phyloP scores from a whole-genome alignment of 2,888 invertebrate species.

The Cacoxenus indagator region DNA sequence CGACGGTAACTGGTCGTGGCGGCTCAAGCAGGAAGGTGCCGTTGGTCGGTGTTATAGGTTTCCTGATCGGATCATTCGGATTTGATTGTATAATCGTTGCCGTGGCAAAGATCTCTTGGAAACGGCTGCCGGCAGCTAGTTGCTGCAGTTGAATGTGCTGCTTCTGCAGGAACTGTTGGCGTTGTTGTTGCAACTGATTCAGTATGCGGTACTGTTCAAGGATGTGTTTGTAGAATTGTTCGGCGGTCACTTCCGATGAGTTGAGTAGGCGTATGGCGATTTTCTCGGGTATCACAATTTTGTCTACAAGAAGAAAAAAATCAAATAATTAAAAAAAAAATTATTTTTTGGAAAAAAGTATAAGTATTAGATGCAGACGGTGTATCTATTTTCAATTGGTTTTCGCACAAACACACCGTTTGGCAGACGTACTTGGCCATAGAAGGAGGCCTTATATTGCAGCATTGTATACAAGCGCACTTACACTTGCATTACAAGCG shows the following conservation, averaged over 20 bases:
- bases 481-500: no score
- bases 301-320: slow-evolving; percentile 57
- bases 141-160: slow-evolving; percentile 64
- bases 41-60: slow-evolving; percentile 43
- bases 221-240: slow-evolving; percentile 70
- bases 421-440: slow-evolving; percentile 16
- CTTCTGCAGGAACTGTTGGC: slow-evolving; percentile 63
- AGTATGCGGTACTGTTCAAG: slow-evolving; percentile 65
- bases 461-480: no score
- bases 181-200: slow-evolving; percentile 60
- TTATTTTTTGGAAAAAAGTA: not conserved
- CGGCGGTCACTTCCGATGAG: slow-evolving; percentile 69
- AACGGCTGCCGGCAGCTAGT: slow-evolving; percentile 61
- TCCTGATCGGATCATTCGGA: slow-evolving; percentile 52
- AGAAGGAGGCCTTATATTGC: no score
- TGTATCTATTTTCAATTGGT: slow-evolving; percentile 33
- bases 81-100: slow-evolving; percentile 66
- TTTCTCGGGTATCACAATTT: slow-evolving; percentile 71
- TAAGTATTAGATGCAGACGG: not conserved
- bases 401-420: slow-evolving; percentile 23
- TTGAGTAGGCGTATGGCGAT: slow-evolving; percentile 69
- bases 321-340: not conserved
- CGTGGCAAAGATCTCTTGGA: slow-evolving; percentile 66
- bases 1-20: slow-evolving; percentile 14
- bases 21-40: slow-evolving; percentile 51